Evolutionary conservation across 2,797 vertebrate genomes (phyloP), one percentile per base, ranked within the genome.

Genomic region (Stomatorhinus walkeri): DNA sequence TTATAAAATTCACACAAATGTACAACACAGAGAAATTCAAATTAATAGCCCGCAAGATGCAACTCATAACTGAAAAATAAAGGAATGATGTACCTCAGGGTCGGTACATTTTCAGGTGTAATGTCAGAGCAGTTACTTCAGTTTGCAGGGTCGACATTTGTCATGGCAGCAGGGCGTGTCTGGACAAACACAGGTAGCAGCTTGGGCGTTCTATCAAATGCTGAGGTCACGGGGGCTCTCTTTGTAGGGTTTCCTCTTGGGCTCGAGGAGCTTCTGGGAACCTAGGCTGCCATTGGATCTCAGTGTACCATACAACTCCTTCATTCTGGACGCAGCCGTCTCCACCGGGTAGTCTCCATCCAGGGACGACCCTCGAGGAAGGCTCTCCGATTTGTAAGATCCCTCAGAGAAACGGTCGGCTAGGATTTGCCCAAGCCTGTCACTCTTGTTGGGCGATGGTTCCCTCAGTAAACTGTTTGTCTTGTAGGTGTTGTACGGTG

Each of bases 211-310:
- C 93, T 92, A 93, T 98, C 95, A 99, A 95, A 99, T 99, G 92
- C 98, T 99, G 94, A 99, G 97, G 95, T 99, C 98, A 91, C 96
- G 98, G 96, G 97, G 97, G 94, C 96, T 98, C 59, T 97, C 98
- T 95, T 97, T 98, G 95, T 98, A 97, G 16, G 95, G 95, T 89
- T 95, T 96, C 92, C 95, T 91, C 92, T 94, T 96, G 92, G 96
- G 97, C 94, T 98, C 97, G 0, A 95, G 94, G 8, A 90, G 88
- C 3, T 92, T 91, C 79, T 94, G 94, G 91, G 95, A 90, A 52
- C 93, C 92, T 87, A 91, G 94, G 90, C 92, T 90, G 9, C 89
- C 84, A 83, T 96, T 94, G 0, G 92, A 93, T 93, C 95, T 96
- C 89, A 95, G 93, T 16, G 91, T 89, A 22, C 94, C 92, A 56